A percentile compares a stretch with the other conserved stretches of the same genome.
phyloP scores from a whole-genome alignment of 2,797 vertebrate species.

The Parauchenoglanis punctatus region DNA sequence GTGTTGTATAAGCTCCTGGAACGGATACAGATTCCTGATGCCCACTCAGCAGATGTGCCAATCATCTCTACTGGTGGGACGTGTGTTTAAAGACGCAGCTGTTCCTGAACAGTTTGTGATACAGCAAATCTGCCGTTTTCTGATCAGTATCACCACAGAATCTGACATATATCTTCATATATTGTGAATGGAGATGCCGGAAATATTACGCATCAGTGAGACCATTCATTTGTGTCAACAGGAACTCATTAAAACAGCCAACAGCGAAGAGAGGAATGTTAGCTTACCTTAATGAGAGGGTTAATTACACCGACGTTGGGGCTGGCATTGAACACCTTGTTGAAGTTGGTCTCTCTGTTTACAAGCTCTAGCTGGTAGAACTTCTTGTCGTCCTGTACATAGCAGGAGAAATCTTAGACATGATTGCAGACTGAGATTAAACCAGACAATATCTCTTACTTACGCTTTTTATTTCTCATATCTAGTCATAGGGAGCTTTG shows the following conservation, averaged over 20 bases:
- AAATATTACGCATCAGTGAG: not conserved
- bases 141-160: not conserved
- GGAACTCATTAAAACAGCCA: not conserved
- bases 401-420: slow-evolving; percentile 27
- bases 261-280: not conserved
- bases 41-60: not conserved
- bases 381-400: slow-evolving; percentile 95
- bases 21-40: not conserved
- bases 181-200: slow-evolving; percentile 8
- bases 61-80: not conserved
- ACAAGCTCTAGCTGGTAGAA: slow-evolving; percentile 98
- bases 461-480: not conserved
- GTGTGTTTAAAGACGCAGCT: not conserved
- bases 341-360: slow-evolving; percentile 99
- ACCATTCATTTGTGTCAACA: not conserved
- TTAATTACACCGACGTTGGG: slow-evolving; percentile 98
- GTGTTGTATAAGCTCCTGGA: not conserved
- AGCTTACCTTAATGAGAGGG: slow-evolving; percentile 90
- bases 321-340: slow-evolving; percentile 97
- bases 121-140: not conserved
- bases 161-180: not conserved
- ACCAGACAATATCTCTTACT: not conserved
- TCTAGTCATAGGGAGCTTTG: too few species aligned
- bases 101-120: not conserved
- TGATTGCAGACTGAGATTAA: not conserved